Evolutionary conservation across 1,140 invertebrate genomes (phyloP), one percentile per base, ranked within the genome.

Genomic region (Heliconius congener): DNA sequence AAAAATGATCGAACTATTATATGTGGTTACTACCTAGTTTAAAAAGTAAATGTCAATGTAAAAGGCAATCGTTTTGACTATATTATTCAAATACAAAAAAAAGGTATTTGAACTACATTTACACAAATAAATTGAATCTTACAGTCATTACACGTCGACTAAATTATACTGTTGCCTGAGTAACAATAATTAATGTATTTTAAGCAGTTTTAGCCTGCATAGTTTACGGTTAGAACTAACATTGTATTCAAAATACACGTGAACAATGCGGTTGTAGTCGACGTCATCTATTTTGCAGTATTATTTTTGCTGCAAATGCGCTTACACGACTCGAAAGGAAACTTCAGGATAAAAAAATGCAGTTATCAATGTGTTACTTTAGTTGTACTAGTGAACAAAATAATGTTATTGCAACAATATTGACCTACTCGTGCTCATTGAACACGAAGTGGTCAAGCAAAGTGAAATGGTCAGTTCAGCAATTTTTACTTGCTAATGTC

Each of bases 221-320:
- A 90, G 88, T 90, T 91, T 87, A 85, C 85, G 85, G 83, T 90
- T 89, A 86, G 79, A 84, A 88, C 84, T 88, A 90, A 88, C 88
- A 87, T 87, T 88, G 90, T 93, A 92, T 91, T 93, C 91, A 91
- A 91, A 93, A 91, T 90, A 89, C 89, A 93, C 88, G 89, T 93
- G 86, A 84, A 93, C 90, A 93, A 93, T 94, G 93, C 93, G 86
- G 93, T 87, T 84, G 87, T 92, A 88, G 90, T 83, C 90, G 87
- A 94, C 92, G 91, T 94, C 92, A 93, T 91, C 83, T 91, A 88
- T 90, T 92, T 94, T 94, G 93, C 93, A 94, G 93, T 94, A 88
- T 89, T 92, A 94, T 87, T 94, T 93, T 89, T 88, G 90, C 91
- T 87, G 89, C 91, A 91, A 93, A 91, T 92, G 91, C 92, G 91